Evolutionary conservation across 2,113 vertebrate genomes (phyloP), one percentile per base, ranked within the genome.

Genomic region (Lepus timidus): DNA sequence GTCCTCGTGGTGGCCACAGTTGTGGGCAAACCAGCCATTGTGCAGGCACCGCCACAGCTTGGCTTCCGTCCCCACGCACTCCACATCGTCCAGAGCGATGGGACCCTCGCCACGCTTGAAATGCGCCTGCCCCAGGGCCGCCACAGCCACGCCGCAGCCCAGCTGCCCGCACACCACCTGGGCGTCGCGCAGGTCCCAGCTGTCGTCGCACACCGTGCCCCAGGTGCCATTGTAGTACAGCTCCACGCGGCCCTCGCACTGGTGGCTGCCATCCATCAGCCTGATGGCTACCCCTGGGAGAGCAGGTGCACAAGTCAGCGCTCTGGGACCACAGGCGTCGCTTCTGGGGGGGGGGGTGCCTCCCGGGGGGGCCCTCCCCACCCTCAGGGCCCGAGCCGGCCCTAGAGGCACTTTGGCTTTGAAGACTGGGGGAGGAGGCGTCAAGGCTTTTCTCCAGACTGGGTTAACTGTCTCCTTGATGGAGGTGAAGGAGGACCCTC

Each of bases 1-100:
- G 3, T 98, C 98, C 22, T 98, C 97, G 0, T 96, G 95, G 83
- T 98, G 97, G n/a, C 96, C 96, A 16, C 97, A 98, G 82, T 98
- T 96, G 92, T 98, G 97, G 49, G 65, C 25, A 78, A 97, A 86
- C 97, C 96, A 97, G 71, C 83, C 91, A 0, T 84, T 5, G 9
- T 97, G 94, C 19, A 82, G 95, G 65, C 97, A 98, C 2, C 13
- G 70, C 95, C 85, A 75, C 1, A 98, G 94, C 31, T n/a, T 76
- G n/a, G 36, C 61, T 58, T 98, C 98, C 0, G 85, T 91, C 62
- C 97, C 98, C 44, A 2, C 2, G 8, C 97, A 98, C 19, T 95
- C 90, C 44, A 97, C 51, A 1, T 97, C 94, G 1, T 98, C 97
- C 93, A 98, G 33, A 39, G 86, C 55, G 0, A 98, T 92, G 81